A percentile compares a stretch with the other conserved stretches of the same genome.
Evolutionary conservation across 1,140 invertebrate genomes (phyloP).

Genomic region (Lithobius niger): DNA sequence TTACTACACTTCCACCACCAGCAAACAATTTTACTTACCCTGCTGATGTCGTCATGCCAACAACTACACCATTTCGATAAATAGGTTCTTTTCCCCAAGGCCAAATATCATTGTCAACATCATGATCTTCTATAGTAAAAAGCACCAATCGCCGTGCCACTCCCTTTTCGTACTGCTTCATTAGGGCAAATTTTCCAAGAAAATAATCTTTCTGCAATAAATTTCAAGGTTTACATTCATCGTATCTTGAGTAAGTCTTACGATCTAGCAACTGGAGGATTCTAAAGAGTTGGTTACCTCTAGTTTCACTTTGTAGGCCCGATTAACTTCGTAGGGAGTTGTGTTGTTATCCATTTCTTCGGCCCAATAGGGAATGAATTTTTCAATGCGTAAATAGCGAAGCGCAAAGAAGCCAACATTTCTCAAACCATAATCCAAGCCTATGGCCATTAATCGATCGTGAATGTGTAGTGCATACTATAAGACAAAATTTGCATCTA

Average conservation of each 20-base stretch:
- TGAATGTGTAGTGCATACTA: slow-evolving; percentile 44
- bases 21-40: too few species aligned
- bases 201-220: slow-evolving; percentile 28
- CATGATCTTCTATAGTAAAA: slow-evolving; percentile 38
- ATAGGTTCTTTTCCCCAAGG: slow-evolving; percentile 44
- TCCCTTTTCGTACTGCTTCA: slow-evolving; percentile 36
- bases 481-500: slow-evolving; percentile 15
- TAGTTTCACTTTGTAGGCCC: slow-evolving; percentile 41
- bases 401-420: slow-evolving; percentile 41
- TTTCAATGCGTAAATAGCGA: slow-evolving; percentile 40
- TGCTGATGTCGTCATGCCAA: slow-evolving; percentile 38
- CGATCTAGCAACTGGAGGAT: too few species aligned
- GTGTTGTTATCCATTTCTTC: slow-evolving; percentile 38
- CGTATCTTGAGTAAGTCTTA: too few species aligned
- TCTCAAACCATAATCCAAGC: slow-evolving; percentile 38
- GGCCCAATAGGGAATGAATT: slow-evolving; percentile 46
- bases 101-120: slow-evolving; percentile 41
- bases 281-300: too few species aligned
- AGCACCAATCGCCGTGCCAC: slow-evolving; percentile 37
- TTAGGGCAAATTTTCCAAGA: slow-evolving; percentile 37
- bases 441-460: slow-evolving; percentile 37
- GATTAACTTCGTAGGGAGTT: slow-evolving; percentile 42
- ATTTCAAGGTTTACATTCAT: too few species aligned
- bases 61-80: slow-evolving; percentile 27
- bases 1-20: too few species aligned